Base-by-base conservation (phyloP, 2,888 invertebrate genomes). In the Aphodius sticticus region DNA sequence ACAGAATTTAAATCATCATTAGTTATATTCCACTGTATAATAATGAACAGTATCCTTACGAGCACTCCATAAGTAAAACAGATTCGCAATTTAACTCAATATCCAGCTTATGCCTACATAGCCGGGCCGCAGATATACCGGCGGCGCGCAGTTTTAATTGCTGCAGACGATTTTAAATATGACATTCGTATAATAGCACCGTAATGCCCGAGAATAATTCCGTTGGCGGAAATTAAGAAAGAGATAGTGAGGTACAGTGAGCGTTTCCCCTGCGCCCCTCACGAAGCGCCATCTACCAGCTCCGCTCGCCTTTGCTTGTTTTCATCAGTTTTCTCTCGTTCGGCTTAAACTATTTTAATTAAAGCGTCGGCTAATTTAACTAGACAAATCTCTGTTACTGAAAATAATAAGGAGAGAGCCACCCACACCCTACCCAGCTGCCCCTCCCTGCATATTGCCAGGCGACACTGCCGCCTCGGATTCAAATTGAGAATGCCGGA, bases 291-390 rank as follows among this genome's bases (percentile, higher is more conserved):
- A 85, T 26, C 26, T 26, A 26, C 26, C 79, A 84, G 83, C 85
- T 84, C 79, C 82, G 82, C 83, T 84, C 86, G 79, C 81, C 82
- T 83, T 84, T 86, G 86, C 53, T 53, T 87, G 87, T 87, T 87
- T 86, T 87, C 87, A 87, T 87, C 87, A 86, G 86, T 86, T 86
- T 86, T 86, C 87, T 86, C 87, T 86, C 87, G 85, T 87, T 87
- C 86, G 85, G 86, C 86, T 87, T 85, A 87, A 89, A 89, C 89
- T 89, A 89, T 89, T 89, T 89, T 89, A 89, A 89, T 89, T 89
- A 89, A 89, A 88, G 86, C 88, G 86, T 87, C 87, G 87, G 88
- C 89, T 89, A 89, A 89, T 89, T 89, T 88, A 88, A 88, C 88
- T 88, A 88, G 87, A 88, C 88, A 88, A 88, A 88, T 88, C 87